A percentile compares a stretch with the other conserved stretches of the same genome.
Conservation (phyloP, 2,888 invertebrate species). For the Agriotes lineatus region DNA sequence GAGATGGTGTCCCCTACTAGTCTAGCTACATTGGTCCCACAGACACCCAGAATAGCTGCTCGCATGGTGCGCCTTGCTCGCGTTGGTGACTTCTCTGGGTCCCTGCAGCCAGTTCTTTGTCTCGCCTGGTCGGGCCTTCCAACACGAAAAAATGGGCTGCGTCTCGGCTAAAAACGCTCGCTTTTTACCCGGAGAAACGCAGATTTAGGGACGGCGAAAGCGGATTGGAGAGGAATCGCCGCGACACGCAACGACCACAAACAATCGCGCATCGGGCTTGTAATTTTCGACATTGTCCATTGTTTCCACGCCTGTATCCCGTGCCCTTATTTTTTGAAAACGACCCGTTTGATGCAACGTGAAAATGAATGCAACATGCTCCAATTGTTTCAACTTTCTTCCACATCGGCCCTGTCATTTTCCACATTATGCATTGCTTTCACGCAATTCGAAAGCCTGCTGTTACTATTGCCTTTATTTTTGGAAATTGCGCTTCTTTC, state of each 20-base stretch:
- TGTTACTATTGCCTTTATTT: too few relatives aligned
- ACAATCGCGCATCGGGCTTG: constrained; percentile 36
- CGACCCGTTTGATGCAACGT: too few relatives aligned
- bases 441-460: too few relatives aligned
- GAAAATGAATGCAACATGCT: too few relatives aligned
- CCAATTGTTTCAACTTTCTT: too few relatives aligned
- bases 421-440: too few relatives aligned
- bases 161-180: constrained; percentile 48
- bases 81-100: constrained; percentile 33
- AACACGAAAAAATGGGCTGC: constrained; percentile 43
- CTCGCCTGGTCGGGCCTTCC: constrained; percentile 46
- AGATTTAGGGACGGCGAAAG: neutral
- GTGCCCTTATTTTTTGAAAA: neutral
- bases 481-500: too few relatives aligned
- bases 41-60: constrained; percentile 35
- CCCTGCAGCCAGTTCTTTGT: constrained; percentile 47
- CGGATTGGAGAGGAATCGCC: constrained; percentile 3
- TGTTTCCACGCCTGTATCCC: constrained; percentile 32
- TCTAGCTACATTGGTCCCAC: constrained; percentile 42
- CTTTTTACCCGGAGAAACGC: constrained; percentile 23
- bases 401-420: too few relatives aligned
- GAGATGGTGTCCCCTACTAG: constrained; percentile 36
- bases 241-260: constrained; percentile 41
- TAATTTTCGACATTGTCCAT: constrained; percentile 39
- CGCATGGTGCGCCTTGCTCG: constrained; percentile 23